Evolutionary conservation across 2,888 invertebrate species (phyloP).

Genomic region (Pterostichus madidus): DNA sequence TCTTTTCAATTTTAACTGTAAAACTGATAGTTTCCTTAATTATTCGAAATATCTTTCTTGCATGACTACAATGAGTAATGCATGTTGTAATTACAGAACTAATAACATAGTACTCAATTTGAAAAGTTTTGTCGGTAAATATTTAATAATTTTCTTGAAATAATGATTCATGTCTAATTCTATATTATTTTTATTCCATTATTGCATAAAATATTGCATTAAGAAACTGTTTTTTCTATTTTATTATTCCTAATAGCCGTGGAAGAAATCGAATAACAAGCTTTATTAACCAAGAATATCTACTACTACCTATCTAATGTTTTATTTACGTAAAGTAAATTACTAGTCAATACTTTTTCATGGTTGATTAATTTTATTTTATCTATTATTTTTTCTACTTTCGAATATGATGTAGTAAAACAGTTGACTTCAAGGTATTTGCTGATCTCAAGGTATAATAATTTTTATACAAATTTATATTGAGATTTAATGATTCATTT

Average conservation of each 20-base stretch:
- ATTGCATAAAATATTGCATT: background rate
- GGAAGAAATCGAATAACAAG: background rate
- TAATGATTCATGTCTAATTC: constrained; percentile 26
- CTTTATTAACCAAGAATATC: background rate
- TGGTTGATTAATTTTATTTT: constrained; percentile 19
- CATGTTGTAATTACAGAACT: too few species aligned
- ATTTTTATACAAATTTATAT: background rate
- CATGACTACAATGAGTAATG: too few species aligned
- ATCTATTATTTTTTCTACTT: background rate
- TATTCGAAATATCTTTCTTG: too few species aligned
- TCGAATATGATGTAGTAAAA: constrained; percentile 21
- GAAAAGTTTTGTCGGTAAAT: too few species aligned
- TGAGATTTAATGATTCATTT: constrained; percentile 7
- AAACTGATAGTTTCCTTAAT: too few species aligned
- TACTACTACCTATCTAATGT: background rate
- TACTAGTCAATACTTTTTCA: constrained; percentile 21
- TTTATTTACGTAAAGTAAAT: constrained; percentile 9
- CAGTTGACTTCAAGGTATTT: constrained; percentile 1
- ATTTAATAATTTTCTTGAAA: background rate
- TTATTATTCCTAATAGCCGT: constrained; percentile 20
- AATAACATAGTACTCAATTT: too few species aligned
- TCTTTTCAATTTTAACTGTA: too few species aligned
- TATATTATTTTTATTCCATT: constrained; percentile 13
- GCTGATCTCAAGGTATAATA: constrained; percentile 23
- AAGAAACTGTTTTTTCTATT: background rate